Base-by-base conservation (phyloP, 2,113 vertebrate species). In the Solea solea region DNA sequence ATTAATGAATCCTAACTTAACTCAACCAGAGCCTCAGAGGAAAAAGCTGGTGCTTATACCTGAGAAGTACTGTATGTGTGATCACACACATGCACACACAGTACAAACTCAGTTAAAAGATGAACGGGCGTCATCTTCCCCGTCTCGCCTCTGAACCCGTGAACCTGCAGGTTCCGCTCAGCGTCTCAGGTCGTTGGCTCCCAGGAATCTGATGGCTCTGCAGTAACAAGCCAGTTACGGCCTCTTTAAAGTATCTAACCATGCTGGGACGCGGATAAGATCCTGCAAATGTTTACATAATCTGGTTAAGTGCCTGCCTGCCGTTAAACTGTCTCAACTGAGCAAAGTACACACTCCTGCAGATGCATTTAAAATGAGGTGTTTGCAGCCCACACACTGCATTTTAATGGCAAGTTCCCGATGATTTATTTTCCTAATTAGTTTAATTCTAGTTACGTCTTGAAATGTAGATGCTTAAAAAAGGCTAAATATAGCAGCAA, bases 121-220 rank as follows among this genome's bases (percentile, higher is more conserved):
- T n/a, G n/a, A n/a, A n/a, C 42, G 50, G 8, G 64, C 70, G 2
- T 74, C 70, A 49, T 83, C 75, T 77, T 50, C 15, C 46, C 68
- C 4, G 55, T 69, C 74, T 62, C 0, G 49, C 48, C 50, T 64
- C 69, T 64, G 61, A 72, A 67, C 75, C 62, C 41, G 14, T 57
- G 65, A 79, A 60, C 72, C 67, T 34, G 44, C 55, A 13, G 59
- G 44, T 72, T 76, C 72, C 66, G 15, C 54, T 58, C 53, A 40
- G 76, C 25, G 65, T 60, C 76, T 63, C 76, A 52, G 84, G 65
- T 58, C 51, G 3, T 58, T 53, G 69, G 57, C 52, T 53, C 5
- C n/a, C 62, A 46, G 83, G 83, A 89, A 82, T 90, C 77, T 56
- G 53, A 64, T 6, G 64, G 61, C 15, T 48, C 50, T 21, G 64